Percentiles rank a stretch among this genome's conserved stretches.
phyloP scores from a whole-genome alignment of 2,113 vertebrate genomes.

The Alexandromys fortis region DNA sequence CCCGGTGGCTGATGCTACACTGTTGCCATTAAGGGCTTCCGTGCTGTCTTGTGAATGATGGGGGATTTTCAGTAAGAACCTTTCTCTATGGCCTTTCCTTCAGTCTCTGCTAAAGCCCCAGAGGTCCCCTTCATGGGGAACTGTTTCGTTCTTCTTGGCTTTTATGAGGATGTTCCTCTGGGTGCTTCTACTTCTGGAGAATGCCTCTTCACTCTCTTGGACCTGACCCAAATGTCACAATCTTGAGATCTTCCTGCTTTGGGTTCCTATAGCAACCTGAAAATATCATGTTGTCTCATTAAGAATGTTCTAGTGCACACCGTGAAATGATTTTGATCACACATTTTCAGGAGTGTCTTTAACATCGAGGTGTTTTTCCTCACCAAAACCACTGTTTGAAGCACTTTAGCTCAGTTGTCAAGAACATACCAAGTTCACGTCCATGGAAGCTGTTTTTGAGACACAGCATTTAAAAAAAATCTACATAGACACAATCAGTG shows the following conservation, averaged over 20 bases:
- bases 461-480: neutral
- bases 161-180: neutral
- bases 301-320: constrained; percentile 23
- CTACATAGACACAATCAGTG: neutral
- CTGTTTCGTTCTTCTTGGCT: neutral
- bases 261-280: constrained; percentile 54
- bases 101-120: neutral
- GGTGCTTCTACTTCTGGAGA: neutral
- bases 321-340: constrained; percentile 8
- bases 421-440: neutral
- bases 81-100: neutral
- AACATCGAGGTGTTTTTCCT: neutral
- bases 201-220: neutral
- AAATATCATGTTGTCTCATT: constrained; percentile 35
- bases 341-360: neutral
- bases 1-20: neutral
- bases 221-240: neutral
- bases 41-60: neutral
- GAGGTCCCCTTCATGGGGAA: neutral
- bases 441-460: neutral
- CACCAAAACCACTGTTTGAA: neutral
- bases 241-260: constrained; percentile 4
- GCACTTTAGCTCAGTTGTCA: neutral
- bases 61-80: neutral
- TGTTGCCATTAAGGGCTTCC: neutral